Evolutionary conservation across 2,113 vertebrate genomes (phyloP).

Genomic region (Ivindomyrus marchei): DNA sequence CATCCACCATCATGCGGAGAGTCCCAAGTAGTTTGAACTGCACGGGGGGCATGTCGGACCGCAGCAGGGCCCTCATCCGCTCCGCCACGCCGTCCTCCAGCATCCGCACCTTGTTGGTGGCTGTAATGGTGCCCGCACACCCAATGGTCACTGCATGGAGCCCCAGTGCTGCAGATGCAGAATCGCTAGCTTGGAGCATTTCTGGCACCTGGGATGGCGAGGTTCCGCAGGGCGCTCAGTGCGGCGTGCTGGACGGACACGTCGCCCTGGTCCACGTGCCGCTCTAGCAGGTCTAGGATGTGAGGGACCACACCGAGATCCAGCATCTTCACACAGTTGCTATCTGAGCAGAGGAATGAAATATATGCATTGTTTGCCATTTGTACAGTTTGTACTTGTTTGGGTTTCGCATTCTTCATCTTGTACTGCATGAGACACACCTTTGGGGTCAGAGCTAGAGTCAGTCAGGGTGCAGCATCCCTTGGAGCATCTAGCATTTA

Average conservation of each 20-base stretch:
- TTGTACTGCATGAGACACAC: neutral
- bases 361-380: neutral
- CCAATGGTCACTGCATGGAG: neutral
- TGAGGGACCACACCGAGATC: conserved; percentile 72
- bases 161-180: neutral
- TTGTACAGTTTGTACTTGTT: neutral
- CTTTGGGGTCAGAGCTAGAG: neutral
- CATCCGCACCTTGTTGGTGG: conserved; percentile 71
- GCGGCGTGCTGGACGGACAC: conserved; percentile 76
- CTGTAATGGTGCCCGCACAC: conserved; percentile 34
- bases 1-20: conserved; percentile 74
- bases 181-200: neutral
- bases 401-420: neutral
- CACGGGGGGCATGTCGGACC: conserved; percentile 72
- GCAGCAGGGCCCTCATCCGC: conserved; percentile 67
- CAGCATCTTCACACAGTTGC: conserved; percentile 75
- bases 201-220: conserved; percentile 69
- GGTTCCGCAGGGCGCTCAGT: conserved; percentile 74
- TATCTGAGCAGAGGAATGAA: conserved; percentile 52
- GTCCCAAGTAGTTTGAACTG: conserved; percentile 79
- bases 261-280: conserved; percentile 65
- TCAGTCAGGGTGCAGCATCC: neutral
- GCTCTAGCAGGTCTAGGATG: conserved; percentile 73
- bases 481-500: neutral
- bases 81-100: conserved; percentile 67